Percentiles rank a stretch among this genome's conserved stretches.
phyloP scores from a whole-genome alignment of 2,888 invertebrate species.

The Mycogona germanica region DNA sequence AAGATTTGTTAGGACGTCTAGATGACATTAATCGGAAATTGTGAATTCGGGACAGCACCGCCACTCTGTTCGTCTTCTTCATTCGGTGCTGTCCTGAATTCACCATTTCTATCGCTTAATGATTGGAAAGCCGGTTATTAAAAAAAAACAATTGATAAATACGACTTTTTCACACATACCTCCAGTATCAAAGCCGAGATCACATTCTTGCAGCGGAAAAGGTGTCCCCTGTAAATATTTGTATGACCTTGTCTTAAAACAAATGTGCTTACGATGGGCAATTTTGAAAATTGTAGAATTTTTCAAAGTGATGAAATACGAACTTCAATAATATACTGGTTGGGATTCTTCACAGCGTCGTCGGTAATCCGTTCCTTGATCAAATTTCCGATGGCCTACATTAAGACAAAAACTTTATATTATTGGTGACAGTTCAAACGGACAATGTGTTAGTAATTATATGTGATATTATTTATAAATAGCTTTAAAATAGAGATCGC shows the following conservation, averaged over 20 bases:
- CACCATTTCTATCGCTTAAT: too few relatives aligned
- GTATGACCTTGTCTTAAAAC: constrained; percentile 16
- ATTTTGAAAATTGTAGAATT: constrained; percentile 24
- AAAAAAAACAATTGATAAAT: constrained; percentile 1
- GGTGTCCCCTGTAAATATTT: constrained; percentile 44
- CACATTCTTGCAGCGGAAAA: constrained; percentile 53
- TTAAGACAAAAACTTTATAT: constrained; percentile 3
- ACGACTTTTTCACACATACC: constrained; percentile 32
- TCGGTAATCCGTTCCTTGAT: constrained; percentile 46
- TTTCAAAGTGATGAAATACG: constrained; percentile 18
- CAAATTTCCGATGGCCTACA: constrained; percentile 47
- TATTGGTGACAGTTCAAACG: too few relatives aligned
- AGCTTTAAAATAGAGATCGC: too few relatives aligned
- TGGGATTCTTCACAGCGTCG: constrained; percentile 44
- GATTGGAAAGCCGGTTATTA: background rate
- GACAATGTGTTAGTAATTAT: too few relatives aligned
- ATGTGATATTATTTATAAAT: too few relatives aligned
- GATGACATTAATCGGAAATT: too few relatives aligned
- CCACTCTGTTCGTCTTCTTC: too few relatives aligned
- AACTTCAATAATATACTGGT: constrained; percentile 39
- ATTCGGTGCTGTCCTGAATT: too few relatives aligned
- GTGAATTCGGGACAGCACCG: too few relatives aligned
- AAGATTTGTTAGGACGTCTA: too few relatives aligned
- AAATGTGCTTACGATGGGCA: background rate
- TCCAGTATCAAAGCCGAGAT: constrained; percentile 51